phyloP scores from a whole-genome alignment of 2,888 invertebrate species.

The Pecten maximus region DNA sequence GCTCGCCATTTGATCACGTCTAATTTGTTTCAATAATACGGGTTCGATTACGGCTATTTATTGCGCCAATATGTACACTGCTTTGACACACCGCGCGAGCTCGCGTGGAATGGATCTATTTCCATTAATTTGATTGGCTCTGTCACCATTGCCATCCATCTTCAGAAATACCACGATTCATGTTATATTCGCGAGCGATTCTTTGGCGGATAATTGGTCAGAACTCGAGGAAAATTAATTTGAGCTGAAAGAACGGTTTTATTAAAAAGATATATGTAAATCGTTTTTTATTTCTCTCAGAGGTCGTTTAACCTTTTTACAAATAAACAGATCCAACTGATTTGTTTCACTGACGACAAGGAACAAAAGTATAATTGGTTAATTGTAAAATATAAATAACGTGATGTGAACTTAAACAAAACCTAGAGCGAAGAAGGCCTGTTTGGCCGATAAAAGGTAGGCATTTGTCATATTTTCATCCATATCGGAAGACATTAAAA shows the following conservation, averaged over 20 bases:
- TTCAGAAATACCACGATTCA: neutral
- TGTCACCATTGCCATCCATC: slow-evolving; percentile 28
- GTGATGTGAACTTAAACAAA: no score
- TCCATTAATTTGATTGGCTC: slow-evolving; percentile 11
- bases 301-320: no score
- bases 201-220: neutral
- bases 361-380: no score
- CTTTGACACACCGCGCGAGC: neutral
- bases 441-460: no score
- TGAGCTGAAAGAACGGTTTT: neutral
- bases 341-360: no score
- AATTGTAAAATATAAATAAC: no score
- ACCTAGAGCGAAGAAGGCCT: no score
- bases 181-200: neutral
- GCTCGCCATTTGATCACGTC: neutral
- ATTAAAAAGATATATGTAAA: neutral
- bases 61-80: slow-evolving; percentile 22
- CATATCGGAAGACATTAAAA: no score
- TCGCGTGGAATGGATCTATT: slow-evolving; percentile 9
- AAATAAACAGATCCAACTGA: neutral
- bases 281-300: no score
- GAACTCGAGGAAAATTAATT: neutral
- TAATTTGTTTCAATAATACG: slow-evolving; percentile 32
- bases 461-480: no score
- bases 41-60: neutral